These are phyloP conservation scores for Chrysaora quinquecirrha DNA, from an alignment of 30 jellyfish, hydroid and myxozoan species.

Conservation along the genomic window DNA sequence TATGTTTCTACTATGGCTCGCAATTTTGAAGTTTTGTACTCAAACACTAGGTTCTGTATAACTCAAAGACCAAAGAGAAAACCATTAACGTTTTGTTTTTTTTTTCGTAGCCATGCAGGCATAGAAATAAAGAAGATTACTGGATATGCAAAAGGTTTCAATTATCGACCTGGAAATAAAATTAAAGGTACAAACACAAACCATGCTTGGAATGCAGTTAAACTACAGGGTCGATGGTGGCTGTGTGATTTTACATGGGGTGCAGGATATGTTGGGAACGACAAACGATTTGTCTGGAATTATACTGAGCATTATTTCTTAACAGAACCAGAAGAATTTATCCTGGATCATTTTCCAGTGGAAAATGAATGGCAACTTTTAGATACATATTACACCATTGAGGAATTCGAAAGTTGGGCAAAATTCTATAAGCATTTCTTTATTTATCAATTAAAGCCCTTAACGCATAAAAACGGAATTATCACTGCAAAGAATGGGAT, in stretches of 20 bases:
- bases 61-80: no score
- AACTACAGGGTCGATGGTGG: slow-evolving; percentile 79
- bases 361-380: slow-evolving; percentile 80
- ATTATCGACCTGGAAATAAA: slow-evolving; percentile 51
- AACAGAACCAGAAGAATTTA: slow-evolving; percentile 82
- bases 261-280: slow-evolving; percentile 75
- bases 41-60: no score
- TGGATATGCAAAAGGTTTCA: slow-evolving; percentile 82
- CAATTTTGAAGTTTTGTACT: no score
- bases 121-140: slow-evolving; percentile 25
- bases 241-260: slow-evolving; percentile 87
- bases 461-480: slow-evolving; percentile 54
- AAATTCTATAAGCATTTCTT: slow-evolving; percentile 62
- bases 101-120: slow-evolving; percentile 25
- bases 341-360: slow-evolving; percentile 76
- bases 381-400: slow-evolving; percentile 13
- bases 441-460: slow-evolving; percentile 33
- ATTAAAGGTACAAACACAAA: slow-evolving; percentile 50
- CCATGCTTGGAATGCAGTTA: slow-evolving; percentile 87
- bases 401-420: slow-evolving; percentile 71
- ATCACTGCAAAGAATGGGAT: slow-evolving; percentile 36
- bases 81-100: no score
- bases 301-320: slow-evolving; percentile 85
- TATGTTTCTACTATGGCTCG: no score
- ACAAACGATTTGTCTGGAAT: slow-evolving; percentile 64